These are phyloP conservation scores for Ichneumoninae sp. DNA, from an alignment of 2,888 invertebrate species.

Conservation along the genomic window DNA sequence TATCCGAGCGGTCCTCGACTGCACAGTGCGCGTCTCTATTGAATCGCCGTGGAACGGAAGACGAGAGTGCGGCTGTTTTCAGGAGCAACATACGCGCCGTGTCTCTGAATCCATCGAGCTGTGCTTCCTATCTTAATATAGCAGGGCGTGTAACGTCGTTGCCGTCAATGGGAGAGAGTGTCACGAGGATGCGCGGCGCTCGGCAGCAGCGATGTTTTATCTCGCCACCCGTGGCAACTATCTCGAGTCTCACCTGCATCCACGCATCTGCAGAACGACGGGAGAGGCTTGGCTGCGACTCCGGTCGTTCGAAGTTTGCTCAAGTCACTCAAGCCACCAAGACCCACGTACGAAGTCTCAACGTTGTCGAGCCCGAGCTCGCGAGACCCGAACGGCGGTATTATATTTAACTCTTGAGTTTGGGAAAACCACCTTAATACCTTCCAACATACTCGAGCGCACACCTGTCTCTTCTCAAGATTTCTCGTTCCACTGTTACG, in stretches of 20 bases:
- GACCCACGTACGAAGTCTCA: not conserved
- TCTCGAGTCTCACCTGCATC: conserved; percentile 41
- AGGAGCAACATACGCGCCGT: conserved; percentile 35
- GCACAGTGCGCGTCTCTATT: not conserved
- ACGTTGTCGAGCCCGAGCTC: not conserved
- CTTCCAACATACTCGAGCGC: conserved; percentile 9
- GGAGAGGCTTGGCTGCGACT: conserved; percentile 14
- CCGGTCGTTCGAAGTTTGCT: conserved; percentile 47
- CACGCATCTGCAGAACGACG: conserved; percentile 8
- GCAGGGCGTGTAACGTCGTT: conserved; percentile 26
- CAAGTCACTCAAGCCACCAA: conserved; percentile 43
- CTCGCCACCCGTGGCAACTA: conserved; percentile 12
- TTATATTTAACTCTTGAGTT: conserved; percentile 53
- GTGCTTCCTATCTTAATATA: conserved; percentile 54
- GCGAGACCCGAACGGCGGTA: conserved; percentile 33
- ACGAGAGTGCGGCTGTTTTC: conserved; percentile 41
- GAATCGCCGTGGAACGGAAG: conserved; percentile 1
- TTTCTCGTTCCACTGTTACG: conserved; percentile 18
- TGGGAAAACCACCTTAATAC: conserved; percentile 24
- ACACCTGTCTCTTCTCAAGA: conserved; percentile 46
- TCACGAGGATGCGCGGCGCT: not conserved
- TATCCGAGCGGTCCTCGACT: conserved; percentile 19
- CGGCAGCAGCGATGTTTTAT: conserved; percentile 24
- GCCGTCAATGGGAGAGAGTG: conserved; percentile 18
- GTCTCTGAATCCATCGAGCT: conserved; percentile 47